Evolutionary conservation across 2,797 vertebrate genomes (phyloP).

Genomic region (Spheniscus humboldti): DNA sequence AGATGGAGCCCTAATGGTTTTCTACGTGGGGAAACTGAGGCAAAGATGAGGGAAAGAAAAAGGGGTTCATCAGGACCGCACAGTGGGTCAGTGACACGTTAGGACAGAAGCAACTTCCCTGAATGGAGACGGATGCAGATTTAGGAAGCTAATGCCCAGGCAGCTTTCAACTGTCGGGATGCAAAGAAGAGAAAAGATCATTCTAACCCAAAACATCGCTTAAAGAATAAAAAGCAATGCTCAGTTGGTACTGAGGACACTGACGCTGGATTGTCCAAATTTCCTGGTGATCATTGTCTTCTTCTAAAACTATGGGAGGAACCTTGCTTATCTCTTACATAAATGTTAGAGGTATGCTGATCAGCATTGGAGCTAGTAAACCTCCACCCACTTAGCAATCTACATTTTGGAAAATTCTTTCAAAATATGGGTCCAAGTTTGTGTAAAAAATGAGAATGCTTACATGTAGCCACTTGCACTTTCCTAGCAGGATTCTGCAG

Average conservation of each 20-base stretch:
- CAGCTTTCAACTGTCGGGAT: background rate
- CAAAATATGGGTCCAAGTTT: background rate
- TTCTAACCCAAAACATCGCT: background rate
- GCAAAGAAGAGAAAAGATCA: background rate
- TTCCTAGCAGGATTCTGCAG: background rate
- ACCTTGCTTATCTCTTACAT: background rate
- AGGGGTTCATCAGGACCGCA: rapidly evolving
- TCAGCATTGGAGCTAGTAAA: background rate
- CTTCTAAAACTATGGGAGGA: background rate
- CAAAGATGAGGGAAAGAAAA: background rate
- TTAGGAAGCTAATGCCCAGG: background rate
- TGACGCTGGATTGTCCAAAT: background rate
- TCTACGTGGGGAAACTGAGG: background rate
- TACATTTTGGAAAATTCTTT: background rate
- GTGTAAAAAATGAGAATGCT: background rate
- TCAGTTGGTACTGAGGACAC: background rate
- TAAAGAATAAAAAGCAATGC: background rate
- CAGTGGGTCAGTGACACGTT: background rate
- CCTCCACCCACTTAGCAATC: background rate
- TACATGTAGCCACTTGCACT: background rate
- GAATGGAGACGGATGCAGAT: background rate
- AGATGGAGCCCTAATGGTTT: background rate
- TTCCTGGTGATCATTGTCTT: background rate
- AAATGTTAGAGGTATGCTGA: background rate
- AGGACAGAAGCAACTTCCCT: background rate